phyloP scores from a whole-genome alignment of 2,113 vertebrate species.

The Cromileptes altivelis region DNA sequence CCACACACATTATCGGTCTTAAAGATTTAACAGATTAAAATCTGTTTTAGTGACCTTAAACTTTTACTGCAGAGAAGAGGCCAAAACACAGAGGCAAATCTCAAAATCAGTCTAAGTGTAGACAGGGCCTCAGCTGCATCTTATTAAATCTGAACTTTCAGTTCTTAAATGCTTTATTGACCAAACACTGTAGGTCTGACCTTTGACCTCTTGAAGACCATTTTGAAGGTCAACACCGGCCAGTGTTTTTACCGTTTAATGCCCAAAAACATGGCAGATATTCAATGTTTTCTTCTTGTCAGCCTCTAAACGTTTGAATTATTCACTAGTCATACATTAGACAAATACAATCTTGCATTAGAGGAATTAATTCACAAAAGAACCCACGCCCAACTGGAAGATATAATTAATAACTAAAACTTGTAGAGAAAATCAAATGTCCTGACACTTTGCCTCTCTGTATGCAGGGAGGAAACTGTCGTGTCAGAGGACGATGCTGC shows the following conservation, averaged over 20 bases:
- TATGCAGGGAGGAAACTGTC: background rate
- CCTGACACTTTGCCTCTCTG: background rate
- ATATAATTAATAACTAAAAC: background rate
- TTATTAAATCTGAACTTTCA: no score
- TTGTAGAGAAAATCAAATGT: background rate
- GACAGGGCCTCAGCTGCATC: no score
- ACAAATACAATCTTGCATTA: background rate
- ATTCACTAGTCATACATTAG: background rate
- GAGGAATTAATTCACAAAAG: background rate
- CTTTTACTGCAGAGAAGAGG: no score
- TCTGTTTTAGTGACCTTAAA: no score
- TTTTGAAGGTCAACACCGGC: background rate
- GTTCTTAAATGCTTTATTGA: no score
- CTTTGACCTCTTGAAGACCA: background rate
- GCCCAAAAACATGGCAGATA: background rate
- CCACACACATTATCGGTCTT: no score
- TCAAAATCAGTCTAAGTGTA: no score
- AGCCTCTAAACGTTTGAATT: background rate
- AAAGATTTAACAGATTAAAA: no score
- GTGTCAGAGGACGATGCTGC: no score
- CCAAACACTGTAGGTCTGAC: no score
- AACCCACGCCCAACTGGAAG: background rate
- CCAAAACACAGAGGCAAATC: no score
- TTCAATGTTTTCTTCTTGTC: background rate
- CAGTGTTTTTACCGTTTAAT: background rate